Conservation (phyloP, 2,113 vertebrate genomes). For the Hirundichthys speculiger region DNA sequence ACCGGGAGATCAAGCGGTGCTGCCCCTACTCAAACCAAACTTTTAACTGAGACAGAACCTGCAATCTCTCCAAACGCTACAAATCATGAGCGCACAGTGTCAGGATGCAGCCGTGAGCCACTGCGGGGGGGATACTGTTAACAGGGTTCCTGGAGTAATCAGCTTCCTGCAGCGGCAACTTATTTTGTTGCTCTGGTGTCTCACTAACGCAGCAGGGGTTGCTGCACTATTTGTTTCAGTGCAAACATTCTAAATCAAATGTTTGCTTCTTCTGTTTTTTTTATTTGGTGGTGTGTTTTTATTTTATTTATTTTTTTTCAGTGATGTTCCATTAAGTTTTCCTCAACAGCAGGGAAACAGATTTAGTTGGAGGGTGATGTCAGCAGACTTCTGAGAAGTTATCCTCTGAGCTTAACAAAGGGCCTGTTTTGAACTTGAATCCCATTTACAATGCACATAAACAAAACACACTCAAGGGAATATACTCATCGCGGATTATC, state of each 20-base stretch:
- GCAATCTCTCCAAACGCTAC: constrained; percentile 23
- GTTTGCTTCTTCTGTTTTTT: constrained; percentile 39
- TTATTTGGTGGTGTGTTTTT: too few relatives aligned
- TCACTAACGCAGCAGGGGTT: constrained; percentile 53
- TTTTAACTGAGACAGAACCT: constrained; percentile 27
- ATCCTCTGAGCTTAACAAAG: constrained; percentile 23
- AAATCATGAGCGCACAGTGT: constrained; percentile 24
- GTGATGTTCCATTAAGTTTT: constrained; percentile 24
- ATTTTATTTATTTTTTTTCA: constrained; percentile 1
- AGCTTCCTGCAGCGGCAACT: constrained; percentile 44
- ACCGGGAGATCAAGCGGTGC: background rate
- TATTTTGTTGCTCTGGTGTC: constrained; percentile 37
- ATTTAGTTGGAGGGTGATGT: constrained; percentile 46
- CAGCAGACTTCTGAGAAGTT: constrained; percentile 27
- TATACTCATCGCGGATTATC: constrained; percentile 12
- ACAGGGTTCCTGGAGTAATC: constrained; percentile 60
- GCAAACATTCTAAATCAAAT: constrained; percentile 63
- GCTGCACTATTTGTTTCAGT: constrained; percentile 54
- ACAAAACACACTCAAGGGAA: constrained; percentile 22
- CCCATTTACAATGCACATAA: constrained; percentile 40
- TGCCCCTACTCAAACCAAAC: constrained; percentile 4
- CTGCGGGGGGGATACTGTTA: constrained; percentile 46
- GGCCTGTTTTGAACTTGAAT: constrained; percentile 26
- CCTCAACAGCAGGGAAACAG: constrained; percentile 51
- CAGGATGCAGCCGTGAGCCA: constrained; percentile 30